These are phyloP conservation scores for Leptarthrus brevirostris DNA, from an alignment of 2,888 invertebrate species.

Conservation along the genomic window DNA sequence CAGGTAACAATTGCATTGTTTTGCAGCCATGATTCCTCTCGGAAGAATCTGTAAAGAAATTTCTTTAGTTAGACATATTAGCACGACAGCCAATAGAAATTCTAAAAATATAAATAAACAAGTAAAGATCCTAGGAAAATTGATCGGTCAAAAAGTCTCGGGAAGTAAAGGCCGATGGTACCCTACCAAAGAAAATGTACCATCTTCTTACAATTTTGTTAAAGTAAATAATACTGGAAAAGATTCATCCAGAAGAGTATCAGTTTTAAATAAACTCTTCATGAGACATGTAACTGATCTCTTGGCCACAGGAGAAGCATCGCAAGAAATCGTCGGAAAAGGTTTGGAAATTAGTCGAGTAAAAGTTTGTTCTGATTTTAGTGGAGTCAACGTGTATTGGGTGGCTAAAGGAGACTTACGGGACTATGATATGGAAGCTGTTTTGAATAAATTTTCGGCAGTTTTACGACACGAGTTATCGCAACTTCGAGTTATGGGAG, in stretches of 20 bases:
- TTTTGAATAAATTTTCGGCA: conserved; percentile 71
- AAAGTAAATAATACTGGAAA: conserved; percentile 70
- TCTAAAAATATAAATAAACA: conserved; percentile 55
- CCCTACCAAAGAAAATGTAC: conserved; percentile 53
- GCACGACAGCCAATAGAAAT: neutral
- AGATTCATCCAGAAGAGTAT: conserved; percentile 71
- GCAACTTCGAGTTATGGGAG: conserved; percentile 78
- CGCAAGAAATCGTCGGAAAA: conserved; percentile 72
- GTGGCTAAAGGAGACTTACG: conserved; percentile 71
- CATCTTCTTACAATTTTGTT: conserved; percentile 58
- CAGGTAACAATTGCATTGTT: no score
- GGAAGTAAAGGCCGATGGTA: conserved; percentile 64
- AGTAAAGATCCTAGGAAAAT: conserved; percentile 62
- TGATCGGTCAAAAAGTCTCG: conserved; percentile 61
- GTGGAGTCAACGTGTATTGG: conserved; percentile 79
- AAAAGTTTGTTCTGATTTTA: conserved; percentile 75
- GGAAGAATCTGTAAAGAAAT: no score
- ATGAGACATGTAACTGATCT: conserved; percentile 84
- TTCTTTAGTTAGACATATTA: no score
- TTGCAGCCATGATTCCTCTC: no score
- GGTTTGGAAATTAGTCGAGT: conserved; percentile 81
- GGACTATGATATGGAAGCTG: conserved; percentile 69
- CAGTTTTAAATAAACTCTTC: conserved; percentile 82
- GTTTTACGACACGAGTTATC: conserved; percentile 78
- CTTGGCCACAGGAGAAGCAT: conserved; percentile 77